These are phyloP conservation scores for Trileptium ribeirensis DNA, from an alignment of 2,888 invertebrate species.

Conservation along the genomic window DNA sequence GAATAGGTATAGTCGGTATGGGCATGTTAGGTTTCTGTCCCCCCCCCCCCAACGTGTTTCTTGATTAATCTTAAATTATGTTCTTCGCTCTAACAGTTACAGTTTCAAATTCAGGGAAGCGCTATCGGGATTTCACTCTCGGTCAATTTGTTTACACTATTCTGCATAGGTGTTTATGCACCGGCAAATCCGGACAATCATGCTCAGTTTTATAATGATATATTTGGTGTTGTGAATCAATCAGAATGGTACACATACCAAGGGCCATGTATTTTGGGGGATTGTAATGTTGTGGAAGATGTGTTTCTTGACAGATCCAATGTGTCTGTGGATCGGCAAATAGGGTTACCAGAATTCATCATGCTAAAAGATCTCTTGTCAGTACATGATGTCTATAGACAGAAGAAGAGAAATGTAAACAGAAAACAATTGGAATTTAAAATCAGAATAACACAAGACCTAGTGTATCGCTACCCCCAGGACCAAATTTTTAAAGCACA, in stretches of 20 bases:
- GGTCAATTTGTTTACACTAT: neutral
- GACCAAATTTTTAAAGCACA: neutral
- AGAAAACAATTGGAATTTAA: neutral
- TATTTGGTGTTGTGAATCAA: neutral
- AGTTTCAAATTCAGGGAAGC: neutral
- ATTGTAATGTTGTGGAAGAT: constrained; percentile 11
- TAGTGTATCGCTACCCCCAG: neutral
- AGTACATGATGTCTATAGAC: constrained; percentile 1
- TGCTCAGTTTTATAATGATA: neutral
- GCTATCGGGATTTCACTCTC: neutral
- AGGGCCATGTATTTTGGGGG: neutral
- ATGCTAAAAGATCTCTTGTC: neutral
- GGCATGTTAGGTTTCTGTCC: too few relatives aligned
- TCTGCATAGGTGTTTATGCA: neutral
- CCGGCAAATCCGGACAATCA: neutral
- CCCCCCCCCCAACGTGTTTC: too few relatives aligned
- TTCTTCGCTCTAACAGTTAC: too few relatives aligned
- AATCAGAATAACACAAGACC: neutral
- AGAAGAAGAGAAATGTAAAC: neutral
- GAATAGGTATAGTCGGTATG: too few relatives aligned
- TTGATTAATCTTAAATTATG: too few relatives aligned
- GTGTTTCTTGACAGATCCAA: neutral
- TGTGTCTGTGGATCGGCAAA: neutral
- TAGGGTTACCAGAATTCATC: neutral
- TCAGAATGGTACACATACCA: neutral